Conservation (phyloP, 2,797 vertebrate species). For the Syngnathus rostellatus region DNA sequence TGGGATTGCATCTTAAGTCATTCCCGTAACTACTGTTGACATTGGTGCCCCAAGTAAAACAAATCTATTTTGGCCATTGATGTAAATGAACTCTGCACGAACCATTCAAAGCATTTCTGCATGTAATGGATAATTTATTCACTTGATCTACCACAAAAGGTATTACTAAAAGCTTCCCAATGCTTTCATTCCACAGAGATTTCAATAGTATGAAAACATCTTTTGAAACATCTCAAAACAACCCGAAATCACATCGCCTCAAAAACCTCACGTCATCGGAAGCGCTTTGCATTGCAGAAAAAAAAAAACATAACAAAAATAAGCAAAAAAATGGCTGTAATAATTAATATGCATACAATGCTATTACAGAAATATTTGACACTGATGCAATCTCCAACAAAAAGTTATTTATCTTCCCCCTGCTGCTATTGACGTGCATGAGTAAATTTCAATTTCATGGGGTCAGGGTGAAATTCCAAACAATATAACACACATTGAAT, state of each 20-base stretch:
- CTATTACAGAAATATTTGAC: neutral
- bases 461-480: neutral
- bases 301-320: no score
- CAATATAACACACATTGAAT: neutral
- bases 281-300: neutral
- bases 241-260: neutral
- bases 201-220: neutral
- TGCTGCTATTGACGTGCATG: neutral
- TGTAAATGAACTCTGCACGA: conserved; percentile 66
- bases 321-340: neutral
- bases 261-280: neutral
- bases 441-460: neutral
- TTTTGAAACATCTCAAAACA: neutral
- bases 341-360: neutral
- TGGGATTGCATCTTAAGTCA: conserved; percentile 56
- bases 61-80: conserved; percentile 63
- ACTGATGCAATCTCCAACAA: no score
- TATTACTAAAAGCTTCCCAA: conserved; percentile 20
- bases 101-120: conserved; percentile 51
- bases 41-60: conserved; percentile 68
- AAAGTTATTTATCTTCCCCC: no score
- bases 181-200: conserved; percentile 13
- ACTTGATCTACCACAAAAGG: conserved; percentile 19
- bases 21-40: conserved; percentile 68
- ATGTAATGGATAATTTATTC: conserved; percentile 54